phyloP scores from a whole-genome alignment of 2,888 invertebrate genomes.

The Troglohyphantes excavatus region DNA sequence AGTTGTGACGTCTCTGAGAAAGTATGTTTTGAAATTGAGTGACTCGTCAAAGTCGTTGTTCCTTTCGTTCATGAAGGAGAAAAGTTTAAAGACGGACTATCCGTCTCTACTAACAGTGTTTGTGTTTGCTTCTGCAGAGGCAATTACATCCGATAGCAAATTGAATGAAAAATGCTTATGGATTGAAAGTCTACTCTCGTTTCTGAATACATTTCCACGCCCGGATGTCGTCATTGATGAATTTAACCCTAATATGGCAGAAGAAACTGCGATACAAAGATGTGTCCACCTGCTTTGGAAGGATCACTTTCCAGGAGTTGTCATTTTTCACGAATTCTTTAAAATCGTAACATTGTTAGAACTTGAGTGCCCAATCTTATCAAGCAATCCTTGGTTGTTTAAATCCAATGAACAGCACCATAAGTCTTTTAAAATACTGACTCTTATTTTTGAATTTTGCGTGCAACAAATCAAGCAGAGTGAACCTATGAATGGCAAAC shows the following conservation, averaged over 20 bases:
- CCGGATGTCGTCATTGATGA: background rate
- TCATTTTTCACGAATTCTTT: conserved; percentile 8
- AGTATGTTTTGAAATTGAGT: conserved; percentile 23
- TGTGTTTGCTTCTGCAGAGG: background rate
- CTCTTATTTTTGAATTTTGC: conserved; percentile 42
- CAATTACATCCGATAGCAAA: background rate
- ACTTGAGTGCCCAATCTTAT: background rate
- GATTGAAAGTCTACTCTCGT: conserved; percentile 7
- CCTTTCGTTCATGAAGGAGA: conserved; percentile 7
- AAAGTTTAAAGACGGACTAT: background rate
- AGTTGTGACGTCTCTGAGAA: conserved; percentile 11
- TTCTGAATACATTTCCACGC: conserved; percentile 15
- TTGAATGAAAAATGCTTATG: conserved; percentile 2
- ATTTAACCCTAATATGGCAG: background rate
- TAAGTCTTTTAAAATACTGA: conserved; percentile 12
- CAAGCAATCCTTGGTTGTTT: background rate
- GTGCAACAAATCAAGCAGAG: background rate
- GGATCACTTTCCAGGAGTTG: conserved; percentile 8
- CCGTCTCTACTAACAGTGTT: conserved; percentile 14
- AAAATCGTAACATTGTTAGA: conserved; percentile 9
- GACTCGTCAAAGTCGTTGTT: conserved; percentile 1
- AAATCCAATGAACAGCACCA: background rate
- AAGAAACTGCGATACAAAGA: conserved; percentile 12
- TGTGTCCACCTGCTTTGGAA: conserved; percentile 17
- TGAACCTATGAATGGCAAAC: background rate